Base-by-base conservation (phyloP, 2,888 invertebrate species). In the Morpho achilles region DNA sequence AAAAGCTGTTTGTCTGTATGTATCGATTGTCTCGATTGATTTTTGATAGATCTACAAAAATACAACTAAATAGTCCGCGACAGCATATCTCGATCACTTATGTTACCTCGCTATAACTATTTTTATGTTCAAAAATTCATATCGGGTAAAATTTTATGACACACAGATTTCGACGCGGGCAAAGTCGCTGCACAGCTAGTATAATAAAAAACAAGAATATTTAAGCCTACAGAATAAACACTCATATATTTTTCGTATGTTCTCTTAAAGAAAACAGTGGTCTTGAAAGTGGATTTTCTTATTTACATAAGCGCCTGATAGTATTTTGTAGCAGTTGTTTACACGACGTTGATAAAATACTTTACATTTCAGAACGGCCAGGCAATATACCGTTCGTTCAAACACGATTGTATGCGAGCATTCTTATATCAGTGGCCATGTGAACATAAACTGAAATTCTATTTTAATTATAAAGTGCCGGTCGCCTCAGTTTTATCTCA, bases 401-500 rank as follows among this genome's bases (percentile, higher is more conserved):
- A 50, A 48, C 53, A 46, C 56, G 39, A 49, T 23, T n/a, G 53
- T 52, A 49, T 41, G 32, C 46, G 46, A 39, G 47, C 41, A 49
- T 49, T 45, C 47, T 44, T 40, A 50, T 61, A 61, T 59, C 56
- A 52, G 52, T 50, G 39, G 51, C 50, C 49, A 53, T 54, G 47
- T 55, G 32, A 44, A 50, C 41, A n/a, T 51, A 45, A 52, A 59
- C 23, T 59, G 55, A 45, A 57, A 56, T 42, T 57, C 49, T 55
- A 39, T 45, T 71, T 76, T 76, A 73, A 61, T 76, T 77, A 75
- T 77, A 75, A 73, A 77, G 72, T 75, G 71, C 69, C 76, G 73
- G 76, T 74, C 73, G 66, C 63, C 65, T 69, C 70, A 69, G 54
- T 67, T 82, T 87, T 87, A 88, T 88, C 87, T 84, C 77, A 72